These are phyloP conservation scores for Heptranchias perlo DNA, from an alignment of 2,113 vertebrate genomes.

Conservation along the genomic window DNA sequence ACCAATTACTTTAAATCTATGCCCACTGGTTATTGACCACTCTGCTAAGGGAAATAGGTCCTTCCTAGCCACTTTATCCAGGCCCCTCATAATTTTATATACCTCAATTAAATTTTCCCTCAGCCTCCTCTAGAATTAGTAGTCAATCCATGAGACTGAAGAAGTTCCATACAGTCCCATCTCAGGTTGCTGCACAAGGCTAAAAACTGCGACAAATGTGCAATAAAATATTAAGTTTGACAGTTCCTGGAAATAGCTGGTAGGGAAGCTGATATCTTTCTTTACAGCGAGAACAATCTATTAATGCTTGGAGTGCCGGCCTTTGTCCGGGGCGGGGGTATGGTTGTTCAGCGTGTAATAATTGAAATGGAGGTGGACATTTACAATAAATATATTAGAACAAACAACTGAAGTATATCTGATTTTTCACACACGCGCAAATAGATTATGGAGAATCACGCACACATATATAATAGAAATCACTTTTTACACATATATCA, in stretches of 20 bases:
- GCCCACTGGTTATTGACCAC: too few relatives aligned
- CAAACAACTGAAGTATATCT: not conserved
- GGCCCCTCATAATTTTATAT: too few relatives aligned
- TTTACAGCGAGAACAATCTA: not conserved
- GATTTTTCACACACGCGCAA: not conserved
- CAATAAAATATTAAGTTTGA: not conserved
- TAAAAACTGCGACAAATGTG: not conserved
- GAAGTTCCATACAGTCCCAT: not conserved
- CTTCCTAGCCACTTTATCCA: too few relatives aligned
- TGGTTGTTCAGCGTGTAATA: not conserved
- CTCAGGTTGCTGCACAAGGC: not conserved
- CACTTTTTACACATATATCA: not conserved
- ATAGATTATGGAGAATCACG: not conserved
- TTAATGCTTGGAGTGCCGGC: not conserved
- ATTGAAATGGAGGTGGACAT: not conserved
- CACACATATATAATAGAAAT: not conserved
- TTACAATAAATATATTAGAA: not conserved
- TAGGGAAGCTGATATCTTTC: not conserved
- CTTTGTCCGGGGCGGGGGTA: not conserved
- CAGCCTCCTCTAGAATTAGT: too few relatives aligned
- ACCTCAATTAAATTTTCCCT: too few relatives aligned
- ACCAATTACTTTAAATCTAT: too few relatives aligned
- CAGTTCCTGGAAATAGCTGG: not conserved
- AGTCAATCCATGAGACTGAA: not conserved
- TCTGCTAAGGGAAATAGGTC: too few relatives aligned